These are phyloP conservation scores for Hydractinia echinata DNA, from an alignment of 30 jellyfish, hydroid and myxozoan species.

Conservation along the genomic window DNA sequence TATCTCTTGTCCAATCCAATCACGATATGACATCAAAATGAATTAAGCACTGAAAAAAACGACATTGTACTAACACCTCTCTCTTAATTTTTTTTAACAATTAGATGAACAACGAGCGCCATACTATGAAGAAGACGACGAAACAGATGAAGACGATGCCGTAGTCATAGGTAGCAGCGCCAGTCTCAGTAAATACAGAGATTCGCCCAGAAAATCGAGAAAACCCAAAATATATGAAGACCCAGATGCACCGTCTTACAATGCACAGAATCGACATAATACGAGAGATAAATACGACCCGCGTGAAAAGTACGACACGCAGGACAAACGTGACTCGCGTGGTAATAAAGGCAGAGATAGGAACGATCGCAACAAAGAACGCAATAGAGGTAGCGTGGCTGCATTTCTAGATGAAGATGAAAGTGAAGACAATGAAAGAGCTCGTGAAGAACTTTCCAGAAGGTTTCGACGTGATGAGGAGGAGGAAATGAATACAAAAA, in stretches of 20 bases:
- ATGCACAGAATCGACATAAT: background rate
- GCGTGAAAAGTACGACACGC: no score
- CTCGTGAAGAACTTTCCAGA: background rate
- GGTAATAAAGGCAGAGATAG: no score
- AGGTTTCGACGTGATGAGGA: background rate
- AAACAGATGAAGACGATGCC: conserved; percentile 27
- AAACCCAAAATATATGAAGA: background rate
- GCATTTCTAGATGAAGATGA: background rate
- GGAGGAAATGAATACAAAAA: background rate
- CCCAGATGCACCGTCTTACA: background rate
- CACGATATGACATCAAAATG: no score
- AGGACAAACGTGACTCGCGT: no score
- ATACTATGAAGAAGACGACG: conserved; percentile 1
- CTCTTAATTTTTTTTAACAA: no score
- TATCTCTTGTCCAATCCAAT: no score
- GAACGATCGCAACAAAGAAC: no score
- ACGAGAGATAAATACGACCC: no score
- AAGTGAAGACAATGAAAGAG: background rate
- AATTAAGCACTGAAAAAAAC: no score
- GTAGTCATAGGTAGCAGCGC: conserved; percentile 40
- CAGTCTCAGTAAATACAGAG: conserved; percentile 23
- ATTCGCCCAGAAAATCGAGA: background rate
- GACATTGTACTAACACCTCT: no score
- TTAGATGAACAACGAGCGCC: conserved; percentile 2
- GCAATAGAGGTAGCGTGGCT: no score